Percentiles rank a stretch among this genome's conserved stretches.
Evolutionary conservation across 2,888 invertebrate species (phyloP).

Genomic region (Andrena haemorrhoa): DNA sequence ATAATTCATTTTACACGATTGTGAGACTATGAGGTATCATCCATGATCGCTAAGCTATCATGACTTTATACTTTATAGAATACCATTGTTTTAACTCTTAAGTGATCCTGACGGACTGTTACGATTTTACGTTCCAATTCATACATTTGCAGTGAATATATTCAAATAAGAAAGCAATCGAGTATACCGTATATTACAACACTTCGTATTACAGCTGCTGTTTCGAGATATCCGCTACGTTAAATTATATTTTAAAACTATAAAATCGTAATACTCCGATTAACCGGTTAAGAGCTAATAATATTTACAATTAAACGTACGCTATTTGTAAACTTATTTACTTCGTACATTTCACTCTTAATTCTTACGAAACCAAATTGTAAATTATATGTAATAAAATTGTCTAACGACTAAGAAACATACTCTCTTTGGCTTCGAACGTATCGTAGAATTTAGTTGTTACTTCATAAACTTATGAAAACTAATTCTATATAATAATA

Average conservation of each 20-base stretch:
- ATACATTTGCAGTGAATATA: background rate
- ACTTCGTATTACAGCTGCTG: conserved; percentile 7
- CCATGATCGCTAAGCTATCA: background rate
- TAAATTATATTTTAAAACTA: conserved; percentile 8
- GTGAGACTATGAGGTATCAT: conserved; percentile 11
- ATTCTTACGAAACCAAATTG: conserved; percentile 8
- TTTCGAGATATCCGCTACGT: background rate
- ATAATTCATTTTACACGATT: conserved; percentile 1
- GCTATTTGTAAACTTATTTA: conserved; percentile 11
- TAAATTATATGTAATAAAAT: conserved; percentile 24
- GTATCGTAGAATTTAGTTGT: conserved; percentile 1
- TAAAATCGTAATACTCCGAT: conserved; percentile 24
- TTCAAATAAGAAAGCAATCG: background rate
- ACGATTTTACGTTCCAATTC: background rate
- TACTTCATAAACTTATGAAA: conserved; percentile 11
- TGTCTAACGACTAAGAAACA: conserved; percentile 13
- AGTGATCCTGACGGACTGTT: conserved; percentile 3
- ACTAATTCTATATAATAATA: conserved; percentile 7
- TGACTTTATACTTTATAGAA: background rate
- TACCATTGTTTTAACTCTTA: background rate
- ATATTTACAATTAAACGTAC: conserved; percentile 16
- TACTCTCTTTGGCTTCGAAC: conserved; percentile 23
- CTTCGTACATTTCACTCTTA: background rate
- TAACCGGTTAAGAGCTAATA: conserved; percentile 14
- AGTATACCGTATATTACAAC: background rate